Evolutionary conservation across 2,797 vertebrate species (phyloP).

Genomic region (Nyctibius grandis): DNA sequence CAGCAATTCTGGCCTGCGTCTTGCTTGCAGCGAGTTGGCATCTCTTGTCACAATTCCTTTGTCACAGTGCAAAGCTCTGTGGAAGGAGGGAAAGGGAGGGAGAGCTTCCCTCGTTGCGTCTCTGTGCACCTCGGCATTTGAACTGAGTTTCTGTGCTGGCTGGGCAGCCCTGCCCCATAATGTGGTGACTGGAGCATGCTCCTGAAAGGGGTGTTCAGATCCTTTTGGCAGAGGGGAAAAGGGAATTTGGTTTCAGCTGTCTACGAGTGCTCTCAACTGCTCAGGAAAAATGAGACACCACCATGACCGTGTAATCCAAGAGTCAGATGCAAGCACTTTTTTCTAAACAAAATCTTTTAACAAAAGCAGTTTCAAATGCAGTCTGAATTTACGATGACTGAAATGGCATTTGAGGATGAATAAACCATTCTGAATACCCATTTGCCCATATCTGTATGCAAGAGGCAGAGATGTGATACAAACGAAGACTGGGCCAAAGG

Average conservation of each 20-base stretch:
- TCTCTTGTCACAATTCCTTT: background rate
- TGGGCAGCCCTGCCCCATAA: background rate
- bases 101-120: background rate
- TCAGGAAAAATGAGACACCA: background rate
- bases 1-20: background rate
- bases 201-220: background rate
- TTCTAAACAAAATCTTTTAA: background rate
- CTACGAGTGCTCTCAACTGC: background rate
- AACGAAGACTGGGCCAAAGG: background rate
- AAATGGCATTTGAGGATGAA: background rate
- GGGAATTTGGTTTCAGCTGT: background rate
- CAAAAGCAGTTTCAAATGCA: background rate
- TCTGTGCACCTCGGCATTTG: accelerated
- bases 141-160: background rate
- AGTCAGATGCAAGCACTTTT: background rate
- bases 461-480: background rate
- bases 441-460: background rate
- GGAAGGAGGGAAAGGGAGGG: background rate
- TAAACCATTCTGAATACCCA: background rate
- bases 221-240: background rate
- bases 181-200: background rate
- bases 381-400: background rate
- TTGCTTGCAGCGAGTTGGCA: accelerated
- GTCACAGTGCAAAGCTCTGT: background rate
- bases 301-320: accelerated